Conservation (phyloP, 30 jellyfish, hydroid and myxozoan genomes). For the Rhopilema esculentum region DNA sequence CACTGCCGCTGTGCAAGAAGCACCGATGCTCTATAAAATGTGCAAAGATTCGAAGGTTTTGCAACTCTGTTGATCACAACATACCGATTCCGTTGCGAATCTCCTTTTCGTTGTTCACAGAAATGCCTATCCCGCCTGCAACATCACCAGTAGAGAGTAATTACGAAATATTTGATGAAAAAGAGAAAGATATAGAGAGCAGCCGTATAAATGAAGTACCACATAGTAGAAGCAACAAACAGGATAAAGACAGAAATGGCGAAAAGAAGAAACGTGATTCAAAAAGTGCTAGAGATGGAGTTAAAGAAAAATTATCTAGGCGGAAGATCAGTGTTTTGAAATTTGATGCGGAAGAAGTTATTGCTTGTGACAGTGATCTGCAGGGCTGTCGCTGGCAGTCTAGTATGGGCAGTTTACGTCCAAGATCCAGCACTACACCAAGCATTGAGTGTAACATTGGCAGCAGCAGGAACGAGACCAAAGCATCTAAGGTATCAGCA, state of each 20-base stretch:
- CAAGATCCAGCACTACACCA: constrained; percentile 5
- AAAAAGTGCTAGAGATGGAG: not conserved
- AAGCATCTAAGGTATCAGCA: not conserved
- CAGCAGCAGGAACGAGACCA: not conserved
- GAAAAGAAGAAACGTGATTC: not conserved
- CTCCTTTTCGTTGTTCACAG: not conserved
- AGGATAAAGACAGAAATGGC: too few species aligned
- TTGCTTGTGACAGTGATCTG: not conserved
- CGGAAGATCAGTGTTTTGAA: not conserved
- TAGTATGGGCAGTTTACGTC: constrained; percentile 23
- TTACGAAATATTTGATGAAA: not conserved
- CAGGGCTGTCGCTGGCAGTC: constrained; percentile 5
- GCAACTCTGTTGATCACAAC: not conserved
- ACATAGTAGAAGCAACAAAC: not conserved
- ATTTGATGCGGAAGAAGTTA: constrained; percentile 1
- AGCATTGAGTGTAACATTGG: not conserved
- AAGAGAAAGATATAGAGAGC: not conserved
- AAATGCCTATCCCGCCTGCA: constrained; percentile 24
- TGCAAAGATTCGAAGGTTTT: not conserved
- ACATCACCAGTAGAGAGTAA: constrained; percentile 29
- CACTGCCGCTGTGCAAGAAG: constrained; percentile 26
- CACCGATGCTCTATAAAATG: not conserved
- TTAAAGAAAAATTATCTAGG: not conserved
- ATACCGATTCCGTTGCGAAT: not conserved
- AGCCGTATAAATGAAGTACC: not conserved